Conservation (phyloP, 2,113 vertebrate genomes). For the Thymallus thymallus region DNA sequence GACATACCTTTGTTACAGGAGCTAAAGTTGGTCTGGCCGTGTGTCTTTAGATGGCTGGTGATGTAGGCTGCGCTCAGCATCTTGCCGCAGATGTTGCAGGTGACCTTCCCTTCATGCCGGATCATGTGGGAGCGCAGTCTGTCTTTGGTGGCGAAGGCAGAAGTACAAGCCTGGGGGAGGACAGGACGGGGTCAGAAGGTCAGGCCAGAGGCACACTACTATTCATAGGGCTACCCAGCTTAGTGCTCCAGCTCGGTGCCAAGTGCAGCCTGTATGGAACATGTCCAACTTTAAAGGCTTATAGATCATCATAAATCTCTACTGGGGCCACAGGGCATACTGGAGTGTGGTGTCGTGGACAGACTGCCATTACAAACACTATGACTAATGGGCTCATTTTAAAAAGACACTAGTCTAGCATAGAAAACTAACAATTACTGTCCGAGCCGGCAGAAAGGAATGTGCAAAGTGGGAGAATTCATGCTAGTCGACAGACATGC, state of each 20-base stretch:
- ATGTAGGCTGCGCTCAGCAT: constrained; percentile 98
- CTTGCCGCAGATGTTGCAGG: constrained; percentile 98
- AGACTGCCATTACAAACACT: neutral
- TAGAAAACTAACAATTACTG: neutral
- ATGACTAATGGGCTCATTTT: neutral
- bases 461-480: neutral
- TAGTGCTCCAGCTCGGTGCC: neutral
- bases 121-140: constrained; percentile 98
- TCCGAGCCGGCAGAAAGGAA: neutral
- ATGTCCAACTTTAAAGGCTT: neutral
- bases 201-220: neutral
- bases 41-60: constrained; percentile 98
- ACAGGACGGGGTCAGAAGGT: neutral
- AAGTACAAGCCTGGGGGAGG: constrained; percentile 87
- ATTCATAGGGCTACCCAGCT: too few relatives aligned
- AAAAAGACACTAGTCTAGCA: neutral
- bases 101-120: constrained; percentile 96
- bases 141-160: constrained; percentile 99
- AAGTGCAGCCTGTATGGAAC: neutral
- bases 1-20: constrained; percentile 91
- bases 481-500: neutral
- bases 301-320: neutral
- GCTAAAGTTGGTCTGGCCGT: constrained; percentile 93
- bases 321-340: neutral
- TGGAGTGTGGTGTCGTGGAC: neutral